Evolutionary conservation across 1,140 invertebrate genomes (phyloP), one percentile per base, ranked within the genome.

Genomic region (Bradysia coprophila): DNA sequence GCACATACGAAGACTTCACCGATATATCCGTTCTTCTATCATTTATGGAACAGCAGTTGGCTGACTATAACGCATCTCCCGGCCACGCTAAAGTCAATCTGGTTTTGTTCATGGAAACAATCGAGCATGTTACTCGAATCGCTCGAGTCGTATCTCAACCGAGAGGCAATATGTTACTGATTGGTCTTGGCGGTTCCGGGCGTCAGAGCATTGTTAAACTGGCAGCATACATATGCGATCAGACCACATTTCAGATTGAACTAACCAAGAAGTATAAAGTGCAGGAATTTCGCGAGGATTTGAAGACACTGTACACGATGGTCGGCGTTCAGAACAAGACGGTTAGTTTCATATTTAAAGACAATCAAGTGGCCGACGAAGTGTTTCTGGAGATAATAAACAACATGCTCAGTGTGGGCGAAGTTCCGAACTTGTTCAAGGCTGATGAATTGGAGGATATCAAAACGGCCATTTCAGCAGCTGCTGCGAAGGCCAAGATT

Each of bases 101-200:
- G 21, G 81, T 89, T 9, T 64, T 89, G 34, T 89, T 89, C 55
- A 73, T 73, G 41, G 83, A 89, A 55, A 84, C 84, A 2, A 77
- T 90, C 28, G 78, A 87, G 54, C 84, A 89, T 55, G 73, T 90
- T 39, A 76, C 75, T 42, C 72, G 81, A 33, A 82, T 90, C 37
- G 71, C 80, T 10, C 66, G 86, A 41, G 81, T 89, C 13, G 76
- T 92, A 33, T 81, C 82, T 2, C 82, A 88, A 59, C 80, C 78
- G 0, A 66, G 78, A 21, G 86, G 87, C 4, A 78, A 90, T 62
- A 73, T 86, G 70, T 63, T 90, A 3, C 68, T 89, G 38, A 73
- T 91, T 37, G 85, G 85, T 28, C 81, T 87, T 46, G 82, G 84
- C 41, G 87, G 89, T n/a, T 86, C 78, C 49, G 88, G 87, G 0